Conservation (phyloP, 2,113 vertebrate species). For the Microcebus murinus region DNA sequence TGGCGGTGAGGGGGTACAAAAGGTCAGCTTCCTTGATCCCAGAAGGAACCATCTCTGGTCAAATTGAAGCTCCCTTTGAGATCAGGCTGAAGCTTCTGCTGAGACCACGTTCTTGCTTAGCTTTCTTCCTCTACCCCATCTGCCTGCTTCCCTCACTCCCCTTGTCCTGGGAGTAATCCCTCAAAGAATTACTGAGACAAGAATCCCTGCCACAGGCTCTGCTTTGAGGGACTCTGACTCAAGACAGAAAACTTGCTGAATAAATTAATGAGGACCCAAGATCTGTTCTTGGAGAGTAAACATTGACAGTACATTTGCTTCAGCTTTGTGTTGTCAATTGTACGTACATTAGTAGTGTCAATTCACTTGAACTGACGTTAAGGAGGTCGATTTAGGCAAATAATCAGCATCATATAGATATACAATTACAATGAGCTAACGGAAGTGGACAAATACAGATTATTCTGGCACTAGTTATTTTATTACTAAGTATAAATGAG, state of each 20-base stretch:
- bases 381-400: not conserved
- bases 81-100: not conserved
- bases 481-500: not conserved
- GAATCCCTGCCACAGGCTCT: not conserved
- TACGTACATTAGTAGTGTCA: not conserved
- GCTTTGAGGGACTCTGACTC: not conserved
- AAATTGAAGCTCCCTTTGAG: not conserved
- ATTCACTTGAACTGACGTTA: not conserved
- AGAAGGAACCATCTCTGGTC: not conserved
- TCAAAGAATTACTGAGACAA: not conserved
- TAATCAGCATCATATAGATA: not conserved
- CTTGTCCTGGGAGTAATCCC: not conserved
- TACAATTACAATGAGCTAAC: not conserved
- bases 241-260: not conserved
- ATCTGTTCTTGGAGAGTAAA: not conserved
- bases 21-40: not conserved
- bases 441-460: slow-evolving; percentile 5
- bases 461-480: not conserved
- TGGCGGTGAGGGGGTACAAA: not conserved
- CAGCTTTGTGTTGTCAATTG: not conserved
- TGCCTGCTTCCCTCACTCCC: not conserved
- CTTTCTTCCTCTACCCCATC: not conserved
- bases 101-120: not conserved
- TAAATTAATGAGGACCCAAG: slow-evolving; percentile 6
- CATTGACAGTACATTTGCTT: not conserved